phyloP scores from a whole-genome alignment of 1,140 invertebrate species.

The Drosophila ananassae region DNA sequence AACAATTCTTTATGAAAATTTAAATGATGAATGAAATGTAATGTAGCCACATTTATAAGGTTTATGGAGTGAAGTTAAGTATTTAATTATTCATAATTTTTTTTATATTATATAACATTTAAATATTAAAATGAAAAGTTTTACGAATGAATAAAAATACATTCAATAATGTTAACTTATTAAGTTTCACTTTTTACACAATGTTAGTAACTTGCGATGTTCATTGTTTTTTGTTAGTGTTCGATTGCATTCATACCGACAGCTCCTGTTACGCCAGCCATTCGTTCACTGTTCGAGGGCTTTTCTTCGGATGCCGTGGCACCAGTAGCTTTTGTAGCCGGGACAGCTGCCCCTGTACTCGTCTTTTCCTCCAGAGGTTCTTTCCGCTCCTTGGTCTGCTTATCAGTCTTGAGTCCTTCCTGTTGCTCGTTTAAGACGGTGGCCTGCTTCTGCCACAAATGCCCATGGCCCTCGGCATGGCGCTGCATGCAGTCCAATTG shows the following conservation, averaged over 20 bases:
- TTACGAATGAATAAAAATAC: no score
- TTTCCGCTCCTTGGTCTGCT: slow-evolving; percentile 45
- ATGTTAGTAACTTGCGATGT: no score
- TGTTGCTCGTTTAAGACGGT: slow-evolving; percentile 78
- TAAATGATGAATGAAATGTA: no score
- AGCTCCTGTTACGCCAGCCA: slow-evolving; percentile 49
- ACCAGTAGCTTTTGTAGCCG: slow-evolving; percentile 14
- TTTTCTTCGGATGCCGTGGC: slow-evolving; percentile 39
- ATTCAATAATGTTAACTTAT: no score
- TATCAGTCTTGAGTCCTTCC: slow-evolving; percentile 60
- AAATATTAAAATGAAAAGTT: no score
- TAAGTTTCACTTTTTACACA: no score
- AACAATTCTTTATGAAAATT: no score
- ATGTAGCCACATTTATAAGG: no score
- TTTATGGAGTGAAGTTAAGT: no score
- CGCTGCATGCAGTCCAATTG: slow-evolving; percentile 83
- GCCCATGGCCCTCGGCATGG: slow-evolving; percentile 81
- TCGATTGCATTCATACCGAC: slow-evolving; percentile 49
- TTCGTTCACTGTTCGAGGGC: slow-evolving; percentile 46
- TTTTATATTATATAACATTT: no score
- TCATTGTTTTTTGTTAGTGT: slow-evolving; percentile 2
- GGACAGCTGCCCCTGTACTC: slow-evolving; percentile 12
- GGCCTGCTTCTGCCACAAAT: slow-evolving; percentile 83
- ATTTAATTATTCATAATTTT: no score
- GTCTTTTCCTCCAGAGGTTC: slow-evolving; percentile 18